Conservation (phyloP, 2,888 invertebrate species). For the Dermolepida albohirtum region DNA sequence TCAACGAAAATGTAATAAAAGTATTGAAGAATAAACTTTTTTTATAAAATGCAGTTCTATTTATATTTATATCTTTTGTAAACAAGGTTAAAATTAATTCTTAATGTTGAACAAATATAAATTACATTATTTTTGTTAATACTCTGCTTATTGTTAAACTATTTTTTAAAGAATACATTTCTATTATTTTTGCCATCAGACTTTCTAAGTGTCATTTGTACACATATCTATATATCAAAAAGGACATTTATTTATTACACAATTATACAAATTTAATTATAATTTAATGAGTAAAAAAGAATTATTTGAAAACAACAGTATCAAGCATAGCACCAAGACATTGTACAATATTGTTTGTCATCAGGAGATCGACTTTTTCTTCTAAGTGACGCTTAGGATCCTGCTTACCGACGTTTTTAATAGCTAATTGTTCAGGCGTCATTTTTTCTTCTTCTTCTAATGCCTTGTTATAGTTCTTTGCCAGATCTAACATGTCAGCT, state of each 20-base stretch:
- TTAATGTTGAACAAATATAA: too few relatives aligned
- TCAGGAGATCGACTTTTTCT: slow-evolving; percentile 96
- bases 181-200: too few relatives aligned
- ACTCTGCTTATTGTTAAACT: too few relatives aligned
- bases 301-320: slow-evolving; percentile 88
- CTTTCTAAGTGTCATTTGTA: slow-evolving; percentile 22
- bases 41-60: too few relatives aligned
- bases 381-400: slow-evolving; percentile 99
- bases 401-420: slow-evolving; percentile 99
- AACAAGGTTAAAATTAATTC: too few relatives aligned
- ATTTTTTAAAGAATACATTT: too few relatives aligned
- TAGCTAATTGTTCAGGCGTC: slow-evolving; percentile 98
- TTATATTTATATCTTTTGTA: too few relatives aligned
- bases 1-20: too few relatives aligned
- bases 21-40: too few relatives aligned
- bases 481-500: slow-evolving; percentile 95
- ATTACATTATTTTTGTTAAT: too few relatives aligned
- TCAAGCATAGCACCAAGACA: slow-evolving; percentile 97
- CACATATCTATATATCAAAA: too few relatives aligned
- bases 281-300: slow-evolving; percentile 30
- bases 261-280: slow-evolving; percentile 17
- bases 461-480: slow-evolving; percentile 92
- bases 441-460: slow-evolving; percentile 99
- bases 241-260: slow-evolving; percentile 1
- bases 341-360: slow-evolving; percentile 98